Percentiles rank a stretch among this genome's conserved stretches.
These are phyloP conservation scores for Druon quercuslanigerum DNA, from an alignment of 1,140 invertebrate genomes.

Conservation along the genomic window DNA sequence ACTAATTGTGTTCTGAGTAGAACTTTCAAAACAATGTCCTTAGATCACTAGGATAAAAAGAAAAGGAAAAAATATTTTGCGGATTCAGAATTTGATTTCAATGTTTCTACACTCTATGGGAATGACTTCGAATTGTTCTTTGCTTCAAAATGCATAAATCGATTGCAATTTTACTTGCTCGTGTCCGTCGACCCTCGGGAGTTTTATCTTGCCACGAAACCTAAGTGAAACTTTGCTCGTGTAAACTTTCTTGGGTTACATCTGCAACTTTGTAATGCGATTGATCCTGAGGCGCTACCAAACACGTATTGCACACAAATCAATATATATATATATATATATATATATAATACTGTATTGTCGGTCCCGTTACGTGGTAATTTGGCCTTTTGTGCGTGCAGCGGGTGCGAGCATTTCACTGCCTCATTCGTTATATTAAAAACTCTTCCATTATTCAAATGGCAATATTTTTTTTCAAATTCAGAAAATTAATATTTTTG, in stretches of 20 bases:
- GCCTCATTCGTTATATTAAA: slow-evolving; percentile 42
- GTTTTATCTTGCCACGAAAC: slow-evolving; percentile 14
- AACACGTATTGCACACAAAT: background rate
- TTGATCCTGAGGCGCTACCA: background rate
- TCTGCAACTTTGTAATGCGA: background rate
- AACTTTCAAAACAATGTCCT: no score
- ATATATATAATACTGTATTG: background rate
- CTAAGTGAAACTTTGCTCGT: slow-evolving; percentile 16
- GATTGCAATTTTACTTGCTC: background rate
- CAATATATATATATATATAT: no score
- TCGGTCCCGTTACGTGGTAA: slow-evolving; percentile 15
- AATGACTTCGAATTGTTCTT: slow-evolving; percentile 18
- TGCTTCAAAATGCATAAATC: slow-evolving; percentile 24
- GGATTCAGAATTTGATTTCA: no score
- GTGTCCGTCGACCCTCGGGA: slow-evolving; percentile 4
- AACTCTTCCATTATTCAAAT: slow-evolving; percentile 31
- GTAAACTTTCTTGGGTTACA: slow-evolving; percentile 28
- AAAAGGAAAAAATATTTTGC: no score
- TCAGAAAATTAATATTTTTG: no score
- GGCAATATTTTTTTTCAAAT: background rate
- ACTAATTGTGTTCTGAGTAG: no score
- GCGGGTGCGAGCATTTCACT: slow-evolving; percentile 27
- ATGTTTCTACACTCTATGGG: background rate
- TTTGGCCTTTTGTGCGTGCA: slow-evolving; percentile 35
- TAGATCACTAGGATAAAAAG: no score